Evolutionary conservation across 2,797 vertebrate species (phyloP), one percentile per base, ranked within the genome.

Genomic region (Helostoma temminkii): DNA sequence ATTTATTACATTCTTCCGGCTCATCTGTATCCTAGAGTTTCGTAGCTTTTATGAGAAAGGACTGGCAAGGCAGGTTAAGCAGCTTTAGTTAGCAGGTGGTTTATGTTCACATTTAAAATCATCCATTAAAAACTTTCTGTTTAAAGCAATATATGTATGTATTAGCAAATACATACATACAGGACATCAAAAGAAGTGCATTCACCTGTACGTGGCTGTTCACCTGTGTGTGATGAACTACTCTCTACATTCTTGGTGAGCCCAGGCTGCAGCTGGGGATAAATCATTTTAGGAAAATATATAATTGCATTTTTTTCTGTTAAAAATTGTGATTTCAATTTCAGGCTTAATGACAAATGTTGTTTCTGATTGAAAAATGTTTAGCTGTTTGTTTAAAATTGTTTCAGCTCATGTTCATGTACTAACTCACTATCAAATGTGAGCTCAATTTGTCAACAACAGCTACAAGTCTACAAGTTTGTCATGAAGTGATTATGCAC

Each of bases 1-100:
- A 30, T 62, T 18, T 5, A 34, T 43, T 39, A 68, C 49, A 76
- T 62, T 81, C 64, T 22, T 70, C 14, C 24, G 45, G 28, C 26
- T 56, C 9, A 22, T 37, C 4, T 52, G 26, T 36, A 1, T 45
- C 32, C 58, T 71, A 26, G 42, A 32, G 46, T 30, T 41, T 8
- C 61, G 19, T 22, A 42, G n/a, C n/a, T 42, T 6, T 42, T 32
- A 49, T 46, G 32, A 67, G 21, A 56, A 61, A 22, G n/a, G 36
- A 34, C 59, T 60, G 50, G 41, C 30, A 46, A 46, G 43, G 61
- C 59, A 49, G 67, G 15, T 49, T n/a, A 28, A 65, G 57, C 19
- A 53, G 62, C 49, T 71, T 67, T 67, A 43, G 36, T 60, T 41
- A n/a, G 52, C 24, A 21, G 11, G 9, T 28, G 18, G n/a, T 12